Conservation (phyloP, 2,797 vertebrate genomes). For the Decapterus maruadsi region DNA sequence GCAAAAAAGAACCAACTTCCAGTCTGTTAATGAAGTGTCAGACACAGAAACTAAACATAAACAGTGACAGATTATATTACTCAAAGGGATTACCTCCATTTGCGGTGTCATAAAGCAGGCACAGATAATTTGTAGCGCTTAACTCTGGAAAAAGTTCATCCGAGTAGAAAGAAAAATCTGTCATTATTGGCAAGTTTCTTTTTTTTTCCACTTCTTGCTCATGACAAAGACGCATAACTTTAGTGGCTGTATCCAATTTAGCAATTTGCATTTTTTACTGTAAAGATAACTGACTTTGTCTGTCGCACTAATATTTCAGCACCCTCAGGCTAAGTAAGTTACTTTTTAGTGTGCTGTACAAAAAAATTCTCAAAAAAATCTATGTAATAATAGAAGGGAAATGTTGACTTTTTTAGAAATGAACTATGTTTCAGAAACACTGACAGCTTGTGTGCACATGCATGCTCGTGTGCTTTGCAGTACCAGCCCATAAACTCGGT, state of each 20-base stretch:
- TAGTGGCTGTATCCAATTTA: background rate
- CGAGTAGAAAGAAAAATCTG: conserved; percentile 51
- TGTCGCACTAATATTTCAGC: background rate
- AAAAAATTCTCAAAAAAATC: background rate
- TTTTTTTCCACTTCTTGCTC: background rate
- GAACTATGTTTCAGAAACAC: background rate
- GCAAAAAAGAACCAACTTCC: conserved; percentile 73
- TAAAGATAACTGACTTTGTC: background rate
- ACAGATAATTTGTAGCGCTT: conserved; percentile 66
- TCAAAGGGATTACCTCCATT: conserved; percentile 80
- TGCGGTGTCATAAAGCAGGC: conserved; percentile 69
- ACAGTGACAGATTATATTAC: conserved; percentile 81
- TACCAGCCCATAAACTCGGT: conserved; percentile 41
- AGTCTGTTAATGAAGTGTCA: conserved; percentile 86
- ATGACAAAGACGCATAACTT: conserved; percentile 20
- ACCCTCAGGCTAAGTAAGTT: background rate
- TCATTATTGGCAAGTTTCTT: conserved; percentile 39
- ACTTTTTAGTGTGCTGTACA: background rate
- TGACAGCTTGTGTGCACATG: background rate
- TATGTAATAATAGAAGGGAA: background rate
- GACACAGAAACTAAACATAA: conserved; percentile 82
- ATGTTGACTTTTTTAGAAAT: background rate
- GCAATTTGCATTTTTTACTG: background rate
- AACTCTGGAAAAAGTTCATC: conserved; percentile 68
- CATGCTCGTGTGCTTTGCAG: background rate